A percentile compares a stretch with the other conserved stretches of the same genome.
Evolutionary conservation across 2,888 invertebrate species (phyloP).

Genomic region (Papilio elwesi): DNA sequence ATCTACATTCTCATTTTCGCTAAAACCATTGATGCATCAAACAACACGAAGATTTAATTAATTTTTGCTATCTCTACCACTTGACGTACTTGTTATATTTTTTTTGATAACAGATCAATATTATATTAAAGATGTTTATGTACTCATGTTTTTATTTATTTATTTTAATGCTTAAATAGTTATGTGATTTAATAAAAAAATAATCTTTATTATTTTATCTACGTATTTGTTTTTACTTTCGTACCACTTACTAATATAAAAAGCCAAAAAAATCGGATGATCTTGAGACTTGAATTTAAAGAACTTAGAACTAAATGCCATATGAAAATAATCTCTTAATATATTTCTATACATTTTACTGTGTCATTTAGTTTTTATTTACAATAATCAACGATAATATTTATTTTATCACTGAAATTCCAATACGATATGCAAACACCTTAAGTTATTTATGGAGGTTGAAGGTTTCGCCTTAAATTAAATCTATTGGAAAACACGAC

Average conservation of each 20-base stretch:
- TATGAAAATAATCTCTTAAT: too few species aligned
- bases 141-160: background rate
- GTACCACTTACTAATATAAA: too few species aligned
- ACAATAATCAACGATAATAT: too few species aligned
- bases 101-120: background rate
- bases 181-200: too few species aligned
- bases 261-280: too few species aligned
- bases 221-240: too few species aligned
- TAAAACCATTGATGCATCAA: background rate
- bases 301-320: too few species aligned
- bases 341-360: too few species aligned
- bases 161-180: too few species aligned
- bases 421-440: background rate
- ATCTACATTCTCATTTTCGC: background rate
- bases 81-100: background rate
- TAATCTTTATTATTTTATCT: too few species aligned
- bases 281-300: too few species aligned
- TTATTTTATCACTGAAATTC: background rate
- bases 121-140: slow-evolving; percentile 15
- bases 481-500: slow-evolving; percentile 32
- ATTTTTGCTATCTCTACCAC: background rate
- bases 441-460: slow-evolving; percentile 32
- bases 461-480: slow-evolving; percentile 33
- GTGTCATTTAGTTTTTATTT: too few species aligned
- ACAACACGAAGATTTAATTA: background rate